Evolutionary conservation across 1,140 invertebrate genomes (phyloP), one percentile per base, ranked within the genome.

Genomic region (Meteorus sp.): DNA sequence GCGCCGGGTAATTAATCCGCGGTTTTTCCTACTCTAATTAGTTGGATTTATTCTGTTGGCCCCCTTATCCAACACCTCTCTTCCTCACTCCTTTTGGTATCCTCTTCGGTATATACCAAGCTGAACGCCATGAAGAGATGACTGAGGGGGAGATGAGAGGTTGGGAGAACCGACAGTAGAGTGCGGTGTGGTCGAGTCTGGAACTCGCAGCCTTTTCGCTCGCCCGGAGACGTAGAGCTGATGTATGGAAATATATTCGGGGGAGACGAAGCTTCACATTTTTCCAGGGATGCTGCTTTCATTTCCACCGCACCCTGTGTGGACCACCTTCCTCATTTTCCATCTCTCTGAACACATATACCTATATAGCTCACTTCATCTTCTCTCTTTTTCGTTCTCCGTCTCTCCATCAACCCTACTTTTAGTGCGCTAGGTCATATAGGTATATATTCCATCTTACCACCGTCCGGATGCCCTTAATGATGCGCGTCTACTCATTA

Each of bases 191-290:
- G 25, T 41, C 48, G 50, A 19, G 27, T 20, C 29, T 53, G 39
- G 23, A 17, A 13, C 22, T 62, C 63, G 60, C n/a, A n/a, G n/a
- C 64, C 66, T 57, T 53, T 51, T 56, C 59, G 61, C 58, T 47
- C 33, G 29, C 44, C n/a, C 50, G 55, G 55, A 53, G 61, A 65
- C 54, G 66, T 65, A 70, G 57, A 65, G 61, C 65, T 78, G 75
- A 80, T 80, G 61, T 80, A 80, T 80, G 78, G 76, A 80, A 80
- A 80, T 80, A 60, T 78, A 80, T 80, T 72, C 78, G 67, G 62
- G 35, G 67, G 73, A 77, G 75, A 76, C 69, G 70, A 59, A 75
- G 75, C 67, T 59, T 72, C 73, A 65, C 75, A 79, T 80, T 80
- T 80, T 79, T 80, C 75, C 72, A 68, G 70, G 54, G 61, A 69